These are phyloP conservation scores for Hirundo rustica DNA, from an alignment of 2,797 vertebrate species.

Conservation along the genomic window DNA sequence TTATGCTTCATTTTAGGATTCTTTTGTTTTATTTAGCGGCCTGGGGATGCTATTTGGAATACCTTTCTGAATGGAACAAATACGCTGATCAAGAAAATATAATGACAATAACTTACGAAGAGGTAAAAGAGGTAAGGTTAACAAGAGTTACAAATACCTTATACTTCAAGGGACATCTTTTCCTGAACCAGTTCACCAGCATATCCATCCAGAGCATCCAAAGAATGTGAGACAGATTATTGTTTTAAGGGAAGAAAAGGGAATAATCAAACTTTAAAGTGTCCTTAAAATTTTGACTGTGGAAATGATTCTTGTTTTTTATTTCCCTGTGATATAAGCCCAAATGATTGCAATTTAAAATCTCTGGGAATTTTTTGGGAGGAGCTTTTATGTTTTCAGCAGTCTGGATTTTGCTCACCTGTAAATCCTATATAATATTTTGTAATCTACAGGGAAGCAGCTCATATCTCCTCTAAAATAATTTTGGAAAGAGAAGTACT, in stretches of 20 bases:
- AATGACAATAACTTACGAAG: slow-evolving; percentile 84
- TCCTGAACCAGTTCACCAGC: background rate
- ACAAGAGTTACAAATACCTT: background rate
- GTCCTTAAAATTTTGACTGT: background rate
- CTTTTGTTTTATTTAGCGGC: slow-evolving; percentile 65
- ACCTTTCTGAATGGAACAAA: slow-evolving; percentile 81
- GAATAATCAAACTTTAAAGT: background rate
- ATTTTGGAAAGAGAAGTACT: background rate
- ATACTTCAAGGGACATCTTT: background rate
- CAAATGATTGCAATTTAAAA: background rate
- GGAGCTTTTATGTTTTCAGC: background rate
- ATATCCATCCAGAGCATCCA: background rate
- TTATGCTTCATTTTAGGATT: background rate
- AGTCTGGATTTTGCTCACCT: background rate
- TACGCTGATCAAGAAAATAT: slow-evolving; percentile 78
- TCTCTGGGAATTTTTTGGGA: rapidly evolving
- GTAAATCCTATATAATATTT: background rate
- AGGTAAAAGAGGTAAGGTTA: slow-evolving; percentile 80
- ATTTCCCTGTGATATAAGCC: background rate
- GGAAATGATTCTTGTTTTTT: background rate
- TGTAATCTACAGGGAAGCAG: background rate
- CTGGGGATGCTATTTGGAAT: slow-evolving; percentile 88
- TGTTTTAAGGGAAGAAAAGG: background rate
- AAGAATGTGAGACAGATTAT: background rate
- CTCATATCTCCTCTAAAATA: background rate